These are phyloP conservation scores for Trichomalopsis sarcophagae DNA, from an alignment of 1,140 invertebrate species.

Conservation along the genomic window DNA sequence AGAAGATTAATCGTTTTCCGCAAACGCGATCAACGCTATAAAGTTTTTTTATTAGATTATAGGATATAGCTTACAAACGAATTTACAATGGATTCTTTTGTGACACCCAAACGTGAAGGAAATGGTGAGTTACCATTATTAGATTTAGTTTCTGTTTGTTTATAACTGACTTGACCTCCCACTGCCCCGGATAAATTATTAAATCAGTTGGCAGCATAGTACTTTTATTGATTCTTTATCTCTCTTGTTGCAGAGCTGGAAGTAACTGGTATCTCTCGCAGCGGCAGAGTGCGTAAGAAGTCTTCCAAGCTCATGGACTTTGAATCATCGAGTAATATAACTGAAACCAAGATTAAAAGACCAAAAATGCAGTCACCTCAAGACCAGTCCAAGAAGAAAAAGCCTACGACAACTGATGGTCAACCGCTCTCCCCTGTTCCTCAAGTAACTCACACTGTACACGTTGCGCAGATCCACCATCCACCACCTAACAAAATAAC, in stretches of 20 bases:
- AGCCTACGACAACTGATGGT: slow-evolving; percentile 11
- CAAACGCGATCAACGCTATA: background rate
- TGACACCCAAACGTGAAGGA: slow-evolving; percentile 38
- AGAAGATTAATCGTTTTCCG: background rate
- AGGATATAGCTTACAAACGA: background rate
- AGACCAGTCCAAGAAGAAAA: slow-evolving; percentile 59
- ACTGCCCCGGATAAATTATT: background rate
- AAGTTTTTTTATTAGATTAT: background rate
- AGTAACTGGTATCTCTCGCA: slow-evolving; percentile 89
- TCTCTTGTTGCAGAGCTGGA: slow-evolving; percentile 79
- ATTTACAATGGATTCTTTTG: slow-evolving; percentile 40
- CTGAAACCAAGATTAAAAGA: slow-evolving; percentile 72
- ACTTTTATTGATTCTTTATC: background rate
- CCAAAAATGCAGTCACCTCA: slow-evolving; percentile 68
- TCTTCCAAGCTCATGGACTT: slow-evolving; percentile 96
- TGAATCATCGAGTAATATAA: slow-evolving; percentile 87
- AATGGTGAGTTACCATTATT: slow-evolving; percentile 45
- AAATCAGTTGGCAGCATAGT: background rate
- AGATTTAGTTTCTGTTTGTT: background rate
- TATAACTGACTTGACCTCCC: background rate
- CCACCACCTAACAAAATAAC: slow-evolving; percentile 40
- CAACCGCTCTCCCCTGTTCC: slow-evolving; percentile 32
- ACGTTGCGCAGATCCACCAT: slow-evolving; percentile 56
- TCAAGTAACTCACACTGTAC: slow-evolving; percentile 49
- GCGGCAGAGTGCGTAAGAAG: slow-evolving; percentile 93